Percentiles rank a stretch among this genome's conserved stretches.
These are phyloP conservation scores for Ectropis grisescens DNA, from an alignment of 1,140 invertebrate genomes.

Conservation along the genomic window DNA sequence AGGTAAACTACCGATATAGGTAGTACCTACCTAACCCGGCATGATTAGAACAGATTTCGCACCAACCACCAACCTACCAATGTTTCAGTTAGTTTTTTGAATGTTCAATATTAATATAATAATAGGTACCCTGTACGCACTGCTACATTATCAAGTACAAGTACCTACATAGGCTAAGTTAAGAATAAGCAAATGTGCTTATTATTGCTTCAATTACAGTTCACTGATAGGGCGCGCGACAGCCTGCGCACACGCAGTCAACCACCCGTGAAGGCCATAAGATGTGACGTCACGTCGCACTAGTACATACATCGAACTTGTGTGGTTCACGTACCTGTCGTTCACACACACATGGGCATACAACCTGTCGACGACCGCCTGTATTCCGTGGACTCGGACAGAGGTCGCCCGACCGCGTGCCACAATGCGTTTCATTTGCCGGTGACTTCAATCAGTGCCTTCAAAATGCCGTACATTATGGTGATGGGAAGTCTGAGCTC, in stretches of 20 bases:
- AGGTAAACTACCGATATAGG: too few species aligned
- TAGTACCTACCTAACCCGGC: too few species aligned
- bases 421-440: slow-evolving; percentile 26
- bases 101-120: too few species aligned
- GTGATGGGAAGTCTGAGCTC: slow-evolving; percentile 55
- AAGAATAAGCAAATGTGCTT: too few species aligned
- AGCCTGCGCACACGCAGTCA: slow-evolving; percentile 23
- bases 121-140: too few species aligned
- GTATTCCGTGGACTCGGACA: slow-evolving; percentile 6
- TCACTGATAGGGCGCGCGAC: too few species aligned
- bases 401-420: slow-evolving; percentile 1
- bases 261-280: slow-evolving; percentile 48
- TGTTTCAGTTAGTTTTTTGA: too few species aligned
- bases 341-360: slow-evolving; percentile 46
- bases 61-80: too few species aligned
- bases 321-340: slow-evolving; percentile 16
- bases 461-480: slow-evolving; percentile 59
- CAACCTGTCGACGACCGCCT: slow-evolving; percentile 33
- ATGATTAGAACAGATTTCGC: too few species aligned
- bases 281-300: slow-evolving; percentile 30
- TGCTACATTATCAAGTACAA: too few species aligned
- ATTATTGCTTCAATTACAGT: too few species aligned
- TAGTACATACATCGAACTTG: slow-evolving; percentile 31
- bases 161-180: too few species aligned
- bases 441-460: slow-evolving; percentile 16